Conservation (phyloP, 2,113 vertebrate species). For the Microcebus ravelobensis region DNA sequence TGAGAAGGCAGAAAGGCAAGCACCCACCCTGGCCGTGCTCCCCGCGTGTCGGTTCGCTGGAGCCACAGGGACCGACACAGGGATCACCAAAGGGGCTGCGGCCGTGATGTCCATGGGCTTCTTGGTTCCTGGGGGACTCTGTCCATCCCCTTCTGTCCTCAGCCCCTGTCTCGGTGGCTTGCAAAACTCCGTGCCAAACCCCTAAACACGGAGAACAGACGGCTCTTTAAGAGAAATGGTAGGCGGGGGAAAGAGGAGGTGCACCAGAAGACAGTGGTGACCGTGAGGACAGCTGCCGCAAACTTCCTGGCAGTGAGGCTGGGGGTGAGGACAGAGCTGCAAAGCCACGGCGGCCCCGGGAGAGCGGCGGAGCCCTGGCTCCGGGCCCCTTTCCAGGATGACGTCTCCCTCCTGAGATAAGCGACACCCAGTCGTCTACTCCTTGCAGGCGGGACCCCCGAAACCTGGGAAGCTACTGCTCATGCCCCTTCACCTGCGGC, state of each 20-base stretch:
- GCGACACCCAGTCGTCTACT: fast-evolving
- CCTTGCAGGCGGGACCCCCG: background rate
- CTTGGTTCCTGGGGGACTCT: slow-evolving; percentile 14
- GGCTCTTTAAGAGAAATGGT: background rate
- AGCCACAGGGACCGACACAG: slow-evolving; percentile 75
- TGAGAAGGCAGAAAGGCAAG: background rate
- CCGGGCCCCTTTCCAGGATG: background rate
- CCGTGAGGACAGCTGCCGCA: background rate
- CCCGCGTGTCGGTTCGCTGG: background rate
- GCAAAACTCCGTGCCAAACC: slow-evolving; percentile 48
- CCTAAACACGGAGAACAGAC: slow-evolving; percentile 21
- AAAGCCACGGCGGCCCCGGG: background rate
- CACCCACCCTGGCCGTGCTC: slow-evolving; percentile 59
- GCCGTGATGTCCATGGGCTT: background rate
- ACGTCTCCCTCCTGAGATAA: background rate
- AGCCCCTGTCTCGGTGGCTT: slow-evolving; percentile 44
- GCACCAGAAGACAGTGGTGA: background rate
- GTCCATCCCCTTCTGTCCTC: slow-evolving; percentile 6
- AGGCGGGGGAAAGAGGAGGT: background rate
- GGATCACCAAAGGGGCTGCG: slow-evolving; percentile 66
- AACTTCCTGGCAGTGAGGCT: background rate
- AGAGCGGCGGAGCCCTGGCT: background rate
- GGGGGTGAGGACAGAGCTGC: too few species aligned
- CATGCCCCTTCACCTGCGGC: slow-evolving; percentile 73
- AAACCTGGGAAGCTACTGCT: fast-evolving